These are phyloP conservation scores for Cheilosia pagana DNA, from an alignment of 2,888 invertebrate genomes.

Conservation along the genomic window DNA sequence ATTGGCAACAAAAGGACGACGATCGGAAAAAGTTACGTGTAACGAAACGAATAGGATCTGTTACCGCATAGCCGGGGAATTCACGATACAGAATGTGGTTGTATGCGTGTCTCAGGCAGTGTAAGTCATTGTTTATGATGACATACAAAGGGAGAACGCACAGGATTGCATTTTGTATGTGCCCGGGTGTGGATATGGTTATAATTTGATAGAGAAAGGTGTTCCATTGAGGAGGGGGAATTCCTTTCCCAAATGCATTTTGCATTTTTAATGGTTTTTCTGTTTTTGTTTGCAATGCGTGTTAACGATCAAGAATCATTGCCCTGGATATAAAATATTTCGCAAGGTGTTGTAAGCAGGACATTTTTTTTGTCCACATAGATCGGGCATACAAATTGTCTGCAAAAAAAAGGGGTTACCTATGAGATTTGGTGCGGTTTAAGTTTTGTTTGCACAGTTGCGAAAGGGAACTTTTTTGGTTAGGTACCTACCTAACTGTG, in stretches of 20 bases:
- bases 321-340: constrained; percentile 15
- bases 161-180: constrained; percentile 12
- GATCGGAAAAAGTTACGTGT: constrained; percentile 61
- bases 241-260: constrained; percentile 30
- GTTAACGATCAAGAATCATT: constrained; percentile 10
- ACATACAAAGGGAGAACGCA: constrained; percentile 14
- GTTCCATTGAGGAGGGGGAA: constrained; percentile 52
- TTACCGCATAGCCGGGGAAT: constrained; percentile 35
- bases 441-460: no score
- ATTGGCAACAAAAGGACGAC: constrained; percentile 50
- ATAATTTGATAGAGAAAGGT: constrained; percentile 61
- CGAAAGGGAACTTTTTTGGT: no score
- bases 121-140: constrained; percentile 48
- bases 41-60: constrained; percentile 62
- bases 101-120: constrained; percentile 5
- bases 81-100: neutral
- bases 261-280: constrained; percentile 49
- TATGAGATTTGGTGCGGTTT: no score
- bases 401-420: constrained; percentile 5
- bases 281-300: constrained; percentile 2
- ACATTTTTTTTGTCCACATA: no score
- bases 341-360: neutral
- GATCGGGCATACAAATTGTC: neutral
- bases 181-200: constrained; percentile 29
- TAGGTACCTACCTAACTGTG: no score